Conservation (phyloP, 2,888 invertebrate genomes). For the Sminthurinus aureus region DNA sequence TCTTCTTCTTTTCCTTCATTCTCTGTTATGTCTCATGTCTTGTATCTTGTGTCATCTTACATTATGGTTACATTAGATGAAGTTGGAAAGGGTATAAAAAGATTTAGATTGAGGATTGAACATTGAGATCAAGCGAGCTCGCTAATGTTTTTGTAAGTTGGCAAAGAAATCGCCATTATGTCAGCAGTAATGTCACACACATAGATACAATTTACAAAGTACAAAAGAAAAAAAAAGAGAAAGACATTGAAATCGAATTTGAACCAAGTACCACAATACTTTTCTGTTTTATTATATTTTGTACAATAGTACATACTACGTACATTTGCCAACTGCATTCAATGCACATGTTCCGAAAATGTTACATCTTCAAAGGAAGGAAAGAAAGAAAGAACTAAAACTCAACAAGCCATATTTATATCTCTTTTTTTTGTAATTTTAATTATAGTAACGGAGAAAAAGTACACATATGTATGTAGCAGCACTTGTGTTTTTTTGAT, state of each 20-base stretch:
- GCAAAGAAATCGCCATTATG: neutral
- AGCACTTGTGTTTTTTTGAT: neutral
- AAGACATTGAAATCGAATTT: slow-evolving; percentile 6
- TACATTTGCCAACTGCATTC: slow-evolving; percentile 3
- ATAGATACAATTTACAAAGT: neutral
- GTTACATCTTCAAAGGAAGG: neutral
- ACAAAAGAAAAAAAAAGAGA: neutral
- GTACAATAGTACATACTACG: neutral
- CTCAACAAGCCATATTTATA: neutral
- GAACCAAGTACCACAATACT: neutral
- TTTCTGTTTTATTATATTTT: no score
- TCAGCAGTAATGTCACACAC: slow-evolving; percentile 4
- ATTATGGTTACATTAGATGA: neutral
- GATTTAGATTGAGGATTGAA: neutral
- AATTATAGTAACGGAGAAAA: neutral
- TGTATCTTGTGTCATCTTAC: no score
- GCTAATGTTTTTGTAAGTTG: neutral
- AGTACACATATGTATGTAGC: neutral
- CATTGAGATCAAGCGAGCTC: neutral
- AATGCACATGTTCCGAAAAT: neutral
- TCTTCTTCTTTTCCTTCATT: no score
- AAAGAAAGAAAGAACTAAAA: neutral
- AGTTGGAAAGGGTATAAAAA: neutral
- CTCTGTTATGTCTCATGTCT: no score
- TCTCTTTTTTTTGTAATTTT: neutral